Base-by-base conservation (phyloP, 92 coral and sea anemone genomes). In the Palythoa grandis region DNA sequence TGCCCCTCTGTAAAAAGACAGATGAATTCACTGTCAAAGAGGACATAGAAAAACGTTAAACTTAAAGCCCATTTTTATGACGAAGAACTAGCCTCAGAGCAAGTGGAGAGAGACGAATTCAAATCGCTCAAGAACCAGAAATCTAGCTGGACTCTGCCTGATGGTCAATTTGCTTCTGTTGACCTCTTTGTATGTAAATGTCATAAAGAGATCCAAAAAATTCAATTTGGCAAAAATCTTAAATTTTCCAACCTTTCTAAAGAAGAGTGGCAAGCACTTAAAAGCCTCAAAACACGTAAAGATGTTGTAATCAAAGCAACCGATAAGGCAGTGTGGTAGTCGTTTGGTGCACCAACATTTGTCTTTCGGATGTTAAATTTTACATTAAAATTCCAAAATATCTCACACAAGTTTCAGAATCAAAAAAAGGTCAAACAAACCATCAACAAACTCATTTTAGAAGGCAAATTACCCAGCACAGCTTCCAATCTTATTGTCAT, bases 361-460 rank as follows among this genome's bases (percentile, higher is more conserved):
- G 53, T 13, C 15, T 54, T 8, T 3, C 6, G 3, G 61, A 54
- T 53, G 24, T 48, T 61, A 79, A 79, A 79, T 79, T 79, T 40
- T 79, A 25, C 52, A 17, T 1, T 19, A 79, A 79, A 76, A 37
- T 70, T 29, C 38, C 37, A 14, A 76, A 19, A 77, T 48, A 77
- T 20, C 83, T 1, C 69, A 54, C 38, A 20, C 83, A n/a, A n/a
- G n/a, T n/a, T 77, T 53, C 43, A 37, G 47, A 1, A 90, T 57
- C 92, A 90, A 73, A 84, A 83, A 63, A 9, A 74, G 47, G 91
- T 87, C n/a, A 91, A 91, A 70, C 84, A 84, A 11, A 87, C 93
- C 16, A 39, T 87, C 22, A 87, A 90, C 56, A 56, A 79, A 11
- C 69, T 82, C 4, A 87, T 61, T 61, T 16, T 8, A 22, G 68